Evolutionary conservation across 2,888 invertebrate genomes (phyloP).

Genomic region (Pecten maximus): DNA sequence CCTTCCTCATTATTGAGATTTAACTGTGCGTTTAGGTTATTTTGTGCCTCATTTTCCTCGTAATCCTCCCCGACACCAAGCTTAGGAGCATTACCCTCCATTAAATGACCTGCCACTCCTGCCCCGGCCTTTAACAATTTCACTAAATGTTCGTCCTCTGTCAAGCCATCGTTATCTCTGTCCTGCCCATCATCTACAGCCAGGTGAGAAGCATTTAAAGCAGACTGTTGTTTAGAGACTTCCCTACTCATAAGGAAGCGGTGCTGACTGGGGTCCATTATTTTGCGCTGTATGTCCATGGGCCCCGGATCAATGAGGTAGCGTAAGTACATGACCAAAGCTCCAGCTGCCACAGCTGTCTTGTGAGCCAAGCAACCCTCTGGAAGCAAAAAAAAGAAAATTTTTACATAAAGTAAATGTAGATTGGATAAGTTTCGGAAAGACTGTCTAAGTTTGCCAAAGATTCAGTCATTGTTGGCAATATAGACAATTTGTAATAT

Average conservation of each 20-base stretch:
- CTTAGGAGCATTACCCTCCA: not conserved
- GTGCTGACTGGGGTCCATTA: slow-evolving; percentile 45
- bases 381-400: slow-evolving; percentile 63
- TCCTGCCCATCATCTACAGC: not conserved
- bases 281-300: slow-evolving; percentile 31
- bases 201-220: slow-evolving; percentile 16
- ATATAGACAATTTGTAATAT: no score
- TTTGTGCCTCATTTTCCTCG: slow-evolving; percentile 50
- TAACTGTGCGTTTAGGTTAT: slow-evolving; percentile 52
- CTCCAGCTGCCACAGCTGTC: slow-evolving; percentile 80
- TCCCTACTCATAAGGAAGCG: slow-evolving; percentile 41
- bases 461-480: no score
- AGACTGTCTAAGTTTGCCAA: no score
- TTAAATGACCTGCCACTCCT: not conserved
- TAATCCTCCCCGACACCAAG: slow-evolving; percentile 49
- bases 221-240: not conserved
- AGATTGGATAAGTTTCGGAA: not conserved
- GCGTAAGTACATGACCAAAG: slow-evolving; percentile 77
- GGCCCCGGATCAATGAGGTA: slow-evolving; percentile 73
- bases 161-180: not conserved
- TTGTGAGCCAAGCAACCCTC: slow-evolving; percentile 80
- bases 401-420: not conserved
- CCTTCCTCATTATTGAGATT: slow-evolving; percentile 45
- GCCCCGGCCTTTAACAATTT: not conserved
- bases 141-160: not conserved